Conservation (phyloP, 2,113 vertebrate genomes). For the Oryzias curvinotus region DNA sequence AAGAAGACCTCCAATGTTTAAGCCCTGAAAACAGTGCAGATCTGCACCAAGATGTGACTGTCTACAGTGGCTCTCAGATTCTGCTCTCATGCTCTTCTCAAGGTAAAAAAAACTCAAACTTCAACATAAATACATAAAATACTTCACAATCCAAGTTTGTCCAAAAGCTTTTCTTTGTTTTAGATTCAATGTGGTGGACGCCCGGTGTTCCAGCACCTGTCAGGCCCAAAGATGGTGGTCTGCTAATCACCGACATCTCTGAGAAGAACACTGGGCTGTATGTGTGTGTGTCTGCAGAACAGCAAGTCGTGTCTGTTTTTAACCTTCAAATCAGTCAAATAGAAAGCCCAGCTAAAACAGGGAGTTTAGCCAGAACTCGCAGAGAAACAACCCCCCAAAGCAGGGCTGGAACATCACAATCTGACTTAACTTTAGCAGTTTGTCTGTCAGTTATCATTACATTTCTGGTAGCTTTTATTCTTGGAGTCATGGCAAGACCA, state of each 20-base stretch:
- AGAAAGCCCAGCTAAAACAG: constrained; percentile 27
- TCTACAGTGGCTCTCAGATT: constrained; percentile 58
- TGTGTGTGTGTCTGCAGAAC: constrained; percentile 58
- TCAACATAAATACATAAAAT: not conserved
- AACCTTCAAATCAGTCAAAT: constrained; percentile 60
- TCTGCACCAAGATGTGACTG: constrained; percentile 59
- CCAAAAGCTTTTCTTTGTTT: constrained; percentile 9
- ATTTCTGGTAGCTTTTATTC: constrained; percentile 84
- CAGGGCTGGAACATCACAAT: not conserved
- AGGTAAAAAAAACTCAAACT: constrained; percentile 55
- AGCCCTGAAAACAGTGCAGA: constrained; percentile 17
- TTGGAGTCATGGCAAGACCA: constrained; percentile 85
- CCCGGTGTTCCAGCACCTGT: constrained; percentile 61
- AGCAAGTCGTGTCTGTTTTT: constrained; percentile 63
- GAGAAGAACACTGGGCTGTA: constrained; percentile 66
- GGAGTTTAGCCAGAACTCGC: constrained; percentile 40
- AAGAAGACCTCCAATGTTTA: constrained; percentile 67
- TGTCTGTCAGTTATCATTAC: constrained; percentile 86
- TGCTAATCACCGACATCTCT: constrained; percentile 56
- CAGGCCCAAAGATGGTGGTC: constrained; percentile 48
- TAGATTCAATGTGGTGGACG: constrained; percentile 73
- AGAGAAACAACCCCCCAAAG: constrained; percentile 14
- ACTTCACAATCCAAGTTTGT: not conserved
- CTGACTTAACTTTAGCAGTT: constrained; percentile 76
- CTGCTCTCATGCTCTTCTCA: constrained; percentile 68